Percentiles rank a stretch among this genome's conserved stretches.
These are phyloP conservation scores for Marasmarcha lunaedactyla DNA, from an alignment of 2,888 invertebrate species.

Conservation along the genomic window DNA sequence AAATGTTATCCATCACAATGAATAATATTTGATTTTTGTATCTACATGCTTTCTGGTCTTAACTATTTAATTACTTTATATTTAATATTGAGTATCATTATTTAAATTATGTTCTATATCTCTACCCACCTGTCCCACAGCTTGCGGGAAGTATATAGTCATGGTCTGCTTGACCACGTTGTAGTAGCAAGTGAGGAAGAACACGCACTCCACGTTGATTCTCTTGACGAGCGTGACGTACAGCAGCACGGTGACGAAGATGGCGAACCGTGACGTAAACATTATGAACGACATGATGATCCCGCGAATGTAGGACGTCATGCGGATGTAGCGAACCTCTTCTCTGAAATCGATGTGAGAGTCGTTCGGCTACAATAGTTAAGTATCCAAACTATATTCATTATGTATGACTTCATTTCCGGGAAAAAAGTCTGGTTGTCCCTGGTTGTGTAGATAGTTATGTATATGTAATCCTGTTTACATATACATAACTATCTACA, in stretches of 20 bases:
- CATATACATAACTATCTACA: not conserved
- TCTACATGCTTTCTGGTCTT: too few relatives aligned
- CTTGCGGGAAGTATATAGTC: slow-evolving; percentile 77
- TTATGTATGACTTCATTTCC: slow-evolving; percentile 4
- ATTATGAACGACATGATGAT: slow-evolving; percentile 73
- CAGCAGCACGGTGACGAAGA: slow-evolving; percentile 76
- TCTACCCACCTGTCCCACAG: slow-evolving; percentile 59
- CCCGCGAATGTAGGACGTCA: slow-evolving; percentile 68
- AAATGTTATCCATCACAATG: too few relatives aligned
- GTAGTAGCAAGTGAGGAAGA: slow-evolving; percentile 79
- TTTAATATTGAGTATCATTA: too few relatives aligned
- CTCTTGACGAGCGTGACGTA: slow-evolving; percentile 72
- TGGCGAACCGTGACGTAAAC: slow-evolving; percentile 74
- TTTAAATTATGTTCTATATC: too few relatives aligned
- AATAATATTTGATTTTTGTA: too few relatives aligned
- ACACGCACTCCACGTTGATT: slow-evolving; percentile 79
- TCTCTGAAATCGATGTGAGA: slow-evolving; percentile 27
- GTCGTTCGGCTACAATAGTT: not conserved
- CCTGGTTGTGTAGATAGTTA: too few relatives aligned
- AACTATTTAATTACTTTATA: too few relatives aligned
- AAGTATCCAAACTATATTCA: not conserved
- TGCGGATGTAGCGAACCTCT: slow-evolving; percentile 50
- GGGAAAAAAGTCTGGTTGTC: too few relatives aligned
- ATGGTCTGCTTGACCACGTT: slow-evolving; percentile 79
- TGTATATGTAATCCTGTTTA: not conserved